These are phyloP conservation scores for Metopia argyrocephala DNA, from an alignment of 2,888 invertebrate genomes.

Conservation along the genomic window DNA sequence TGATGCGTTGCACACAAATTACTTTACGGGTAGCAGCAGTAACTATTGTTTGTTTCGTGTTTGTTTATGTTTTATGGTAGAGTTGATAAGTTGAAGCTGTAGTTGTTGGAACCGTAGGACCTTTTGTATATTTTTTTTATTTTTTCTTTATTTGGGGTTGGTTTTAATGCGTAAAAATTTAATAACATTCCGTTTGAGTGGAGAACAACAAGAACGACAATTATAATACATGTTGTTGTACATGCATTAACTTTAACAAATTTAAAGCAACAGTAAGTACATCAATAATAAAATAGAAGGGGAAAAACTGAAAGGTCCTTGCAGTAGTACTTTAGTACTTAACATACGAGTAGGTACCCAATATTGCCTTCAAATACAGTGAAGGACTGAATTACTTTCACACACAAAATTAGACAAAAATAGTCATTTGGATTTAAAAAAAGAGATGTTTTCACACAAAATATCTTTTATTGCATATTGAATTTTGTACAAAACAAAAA, in stretches of 20 bases:
- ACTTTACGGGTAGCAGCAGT: slow-evolving; percentile 11
- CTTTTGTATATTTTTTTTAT: no score
- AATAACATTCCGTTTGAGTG: slow-evolving; percentile 11
- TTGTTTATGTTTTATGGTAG: no score
- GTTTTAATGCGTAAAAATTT: slow-evolving; percentile 32
- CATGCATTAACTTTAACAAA: slow-evolving; percentile 37
- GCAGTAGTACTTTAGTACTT: neutral
- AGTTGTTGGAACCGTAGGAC: no score
- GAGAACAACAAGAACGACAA: slow-evolving; percentile 4
- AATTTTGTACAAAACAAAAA: no score
- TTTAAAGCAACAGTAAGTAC: slow-evolving; percentile 22
- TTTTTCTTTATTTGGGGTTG: neutral
- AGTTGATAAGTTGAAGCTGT: slow-evolving; percentile 16
- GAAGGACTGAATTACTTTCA: no score
- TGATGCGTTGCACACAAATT: slow-evolving; percentile 6
- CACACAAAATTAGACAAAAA: no score
- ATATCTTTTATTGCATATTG: no score
- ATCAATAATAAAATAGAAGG: neutral
- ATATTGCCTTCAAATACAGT: no score
- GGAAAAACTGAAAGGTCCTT: neutral
- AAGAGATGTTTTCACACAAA: no score
- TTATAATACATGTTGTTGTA: neutral
- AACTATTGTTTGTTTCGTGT: no score
- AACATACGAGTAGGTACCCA: no score
- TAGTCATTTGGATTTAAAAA: no score